Conservation (phyloP, 1,140 invertebrate genomes). For the Rhopalosiphum maidis region DNA sequence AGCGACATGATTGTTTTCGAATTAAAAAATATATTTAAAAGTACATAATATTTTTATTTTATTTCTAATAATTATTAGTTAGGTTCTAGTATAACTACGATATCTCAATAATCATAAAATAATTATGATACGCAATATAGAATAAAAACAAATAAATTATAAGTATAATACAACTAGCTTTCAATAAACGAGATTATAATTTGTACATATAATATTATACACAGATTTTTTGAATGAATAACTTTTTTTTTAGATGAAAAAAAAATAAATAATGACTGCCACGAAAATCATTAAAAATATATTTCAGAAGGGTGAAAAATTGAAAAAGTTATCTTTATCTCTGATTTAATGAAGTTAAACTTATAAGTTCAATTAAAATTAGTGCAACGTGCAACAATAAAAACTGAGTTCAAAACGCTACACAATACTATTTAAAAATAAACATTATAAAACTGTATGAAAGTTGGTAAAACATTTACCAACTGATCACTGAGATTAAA, state of each 20-base stretch:
- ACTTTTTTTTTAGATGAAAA: not conserved
- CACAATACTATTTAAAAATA: not conserved
- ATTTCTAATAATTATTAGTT: not conserved
- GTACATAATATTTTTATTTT: not conserved
- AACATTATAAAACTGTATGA: not conserved
- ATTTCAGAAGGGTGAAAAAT: not conserved
- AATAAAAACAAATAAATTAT: not conserved
- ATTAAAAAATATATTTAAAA: not conserved
- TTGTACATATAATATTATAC: not conserved
- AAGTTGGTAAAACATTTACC: not conserved
- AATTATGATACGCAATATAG: not conserved
- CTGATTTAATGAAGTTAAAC: not conserved
- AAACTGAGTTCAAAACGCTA: not conserved
- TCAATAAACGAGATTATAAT: not conserved
- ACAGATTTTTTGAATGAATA: not conserved
- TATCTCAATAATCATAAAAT: not conserved
- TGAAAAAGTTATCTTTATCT: conserved; percentile 1
- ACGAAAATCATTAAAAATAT: not conserved
- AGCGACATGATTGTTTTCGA: too few relatives aligned
- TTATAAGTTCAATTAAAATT: not conserved
- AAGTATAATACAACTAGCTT: not conserved
- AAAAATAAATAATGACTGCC: not conserved
- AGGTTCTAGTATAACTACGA: not conserved
- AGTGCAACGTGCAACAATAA: not conserved
- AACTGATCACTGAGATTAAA: not conserved